These are phyloP conservation scores for Ispidina lecontei DNA, from an alignment of 2,797 vertebrate species.

Conservation along the genomic window DNA sequence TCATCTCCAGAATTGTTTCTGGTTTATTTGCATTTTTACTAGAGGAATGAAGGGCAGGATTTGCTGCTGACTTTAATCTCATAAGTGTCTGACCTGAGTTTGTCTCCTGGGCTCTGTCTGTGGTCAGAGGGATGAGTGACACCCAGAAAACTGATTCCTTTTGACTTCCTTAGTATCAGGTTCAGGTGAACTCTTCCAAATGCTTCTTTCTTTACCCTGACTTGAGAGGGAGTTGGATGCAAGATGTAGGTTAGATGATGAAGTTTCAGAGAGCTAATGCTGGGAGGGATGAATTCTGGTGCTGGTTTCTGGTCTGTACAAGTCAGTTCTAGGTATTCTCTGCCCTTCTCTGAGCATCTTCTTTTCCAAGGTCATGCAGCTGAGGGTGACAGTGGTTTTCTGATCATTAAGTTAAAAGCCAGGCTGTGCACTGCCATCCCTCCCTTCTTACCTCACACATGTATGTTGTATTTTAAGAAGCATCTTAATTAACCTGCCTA, in stretches of 20 bases:
- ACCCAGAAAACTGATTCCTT: neutral
- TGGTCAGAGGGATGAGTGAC: neutral
- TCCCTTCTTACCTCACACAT: neutral
- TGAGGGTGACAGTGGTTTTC: neutral
- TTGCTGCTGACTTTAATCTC: neutral
- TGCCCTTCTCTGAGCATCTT: neutral
- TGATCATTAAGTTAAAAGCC: neutral
- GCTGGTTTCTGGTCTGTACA: neutral
- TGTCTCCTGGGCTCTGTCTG: neutral
- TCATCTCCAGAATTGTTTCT: neutral
- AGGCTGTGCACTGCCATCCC: neutral
- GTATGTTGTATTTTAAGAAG: neutral
- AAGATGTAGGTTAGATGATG: neutral
- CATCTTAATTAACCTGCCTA: slow-evolving; percentile 11
- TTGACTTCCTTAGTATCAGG: neutral
- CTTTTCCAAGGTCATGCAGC: neutral
- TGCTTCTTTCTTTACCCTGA: neutral
- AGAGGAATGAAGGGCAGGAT: neutral
- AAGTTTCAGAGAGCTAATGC: neutral
- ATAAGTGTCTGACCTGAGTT: neutral
- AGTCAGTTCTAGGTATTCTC: neutral
- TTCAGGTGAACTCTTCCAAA: neutral
- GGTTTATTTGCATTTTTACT: neutral
- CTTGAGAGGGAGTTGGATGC: neutral
- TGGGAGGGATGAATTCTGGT: neutral